Conservation (phyloP, 2,888 invertebrate species). For the Allacma fusca region DNA sequence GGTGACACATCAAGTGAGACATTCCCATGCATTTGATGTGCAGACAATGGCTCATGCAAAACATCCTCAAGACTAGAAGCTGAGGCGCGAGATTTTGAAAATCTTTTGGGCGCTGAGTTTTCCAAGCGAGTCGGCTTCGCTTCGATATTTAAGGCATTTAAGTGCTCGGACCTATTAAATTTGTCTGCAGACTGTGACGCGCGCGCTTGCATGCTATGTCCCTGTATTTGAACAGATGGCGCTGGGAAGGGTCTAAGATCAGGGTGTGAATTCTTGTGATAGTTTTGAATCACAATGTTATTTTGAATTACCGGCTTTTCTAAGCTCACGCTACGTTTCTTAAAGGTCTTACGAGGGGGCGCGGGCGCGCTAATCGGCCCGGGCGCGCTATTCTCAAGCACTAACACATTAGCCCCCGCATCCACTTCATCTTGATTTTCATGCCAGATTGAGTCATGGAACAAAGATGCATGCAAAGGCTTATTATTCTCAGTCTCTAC, state of each 20-base stretch:
- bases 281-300: background rate
- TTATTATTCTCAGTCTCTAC: background rate
- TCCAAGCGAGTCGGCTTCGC: too few relatives aligned
- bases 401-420: background rate
- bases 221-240: background rate
- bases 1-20: too few relatives aligned
- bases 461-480: constrained; percentile 49
- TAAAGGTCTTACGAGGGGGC: background rate
- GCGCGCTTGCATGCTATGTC: background rate
- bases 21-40: too few relatives aligned
- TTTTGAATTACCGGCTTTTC: constrained; percentile 8
- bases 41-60: too few relatives aligned
- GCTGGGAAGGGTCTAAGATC: background rate
- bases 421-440: constrained; percentile 39
- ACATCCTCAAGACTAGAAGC: too few relatives aligned
- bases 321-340: too few relatives aligned
- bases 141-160: too few relatives aligned
- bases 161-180: too few relatives aligned
- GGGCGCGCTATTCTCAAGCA: background rate
- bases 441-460: constrained; percentile 55
- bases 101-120: too few relatives aligned
- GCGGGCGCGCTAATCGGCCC: background rate
- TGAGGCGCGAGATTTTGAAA: too few relatives aligned
- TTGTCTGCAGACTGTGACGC: too few relatives aligned
- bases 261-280: background rate